phyloP scores from a whole-genome alignment of 2,888 invertebrate genomes.

The Tricholauxania praeusta region DNA sequence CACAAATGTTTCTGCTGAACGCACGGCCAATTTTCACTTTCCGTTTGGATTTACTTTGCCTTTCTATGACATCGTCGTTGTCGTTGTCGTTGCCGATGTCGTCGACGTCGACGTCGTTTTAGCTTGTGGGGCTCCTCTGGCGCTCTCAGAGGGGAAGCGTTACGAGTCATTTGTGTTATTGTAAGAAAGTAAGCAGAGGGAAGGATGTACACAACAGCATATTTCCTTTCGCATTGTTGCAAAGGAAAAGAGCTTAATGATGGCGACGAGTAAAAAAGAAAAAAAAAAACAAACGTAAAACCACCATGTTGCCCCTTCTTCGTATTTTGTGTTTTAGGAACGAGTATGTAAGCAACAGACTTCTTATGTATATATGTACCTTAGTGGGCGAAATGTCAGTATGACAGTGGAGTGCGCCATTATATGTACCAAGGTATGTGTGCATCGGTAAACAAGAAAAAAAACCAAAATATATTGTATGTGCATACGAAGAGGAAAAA shows the following conservation, averaged over 20 bases:
- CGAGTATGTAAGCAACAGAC: conserved; percentile 11
- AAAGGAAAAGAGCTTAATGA: conserved; percentile 25
- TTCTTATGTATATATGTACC: conserved; percentile 27
- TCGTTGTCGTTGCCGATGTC: not conserved
- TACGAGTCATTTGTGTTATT: not conserved
- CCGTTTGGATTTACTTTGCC: conserved; percentile 61
- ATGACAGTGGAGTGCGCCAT: not conserved
- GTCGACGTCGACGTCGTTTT: conserved; percentile 30
- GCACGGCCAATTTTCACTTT: conserved; percentile 67
- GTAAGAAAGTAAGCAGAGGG: conserved; percentile 7
- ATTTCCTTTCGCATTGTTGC: conserved; percentile 18
- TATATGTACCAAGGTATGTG: not conserved
- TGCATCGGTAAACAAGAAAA: not conserved
- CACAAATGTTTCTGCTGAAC: conserved; percentile 40
- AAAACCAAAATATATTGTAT: too few relatives aligned
- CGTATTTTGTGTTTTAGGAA: conserved; percentile 5
- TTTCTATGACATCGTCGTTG: conserved; percentile 35
- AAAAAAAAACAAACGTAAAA: too few relatives aligned
- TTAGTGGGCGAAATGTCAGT: conserved; percentile 29
- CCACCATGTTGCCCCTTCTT: conserved; percentile 8
- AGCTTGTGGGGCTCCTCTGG: conserved; percentile 43
- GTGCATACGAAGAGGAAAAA: not conserved
- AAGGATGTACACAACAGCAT: conserved; percentile 24
- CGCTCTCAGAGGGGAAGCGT: conserved; percentile 17
- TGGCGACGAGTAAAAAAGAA: too few relatives aligned